These are phyloP conservation scores for Labrus mixtus DNA, from an alignment of 2,113 vertebrate species.

Conservation along the genomic window DNA sequence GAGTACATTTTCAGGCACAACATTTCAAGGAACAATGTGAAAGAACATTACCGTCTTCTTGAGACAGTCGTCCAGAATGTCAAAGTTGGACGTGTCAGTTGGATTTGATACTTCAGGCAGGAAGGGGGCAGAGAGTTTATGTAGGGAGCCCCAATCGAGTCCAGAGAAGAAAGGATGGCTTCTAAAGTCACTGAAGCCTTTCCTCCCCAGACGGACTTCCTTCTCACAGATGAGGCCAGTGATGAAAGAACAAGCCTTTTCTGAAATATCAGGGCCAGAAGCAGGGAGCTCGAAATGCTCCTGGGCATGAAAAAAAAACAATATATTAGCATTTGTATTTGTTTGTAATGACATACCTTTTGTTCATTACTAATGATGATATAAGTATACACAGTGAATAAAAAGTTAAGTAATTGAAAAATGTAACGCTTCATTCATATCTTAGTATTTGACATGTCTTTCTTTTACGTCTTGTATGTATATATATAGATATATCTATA, in stretches of 20 bases:
- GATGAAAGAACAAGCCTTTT: slow-evolving; percentile 83
- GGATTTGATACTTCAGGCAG: slow-evolving; percentile 85
- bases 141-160: slow-evolving; percentile 85
- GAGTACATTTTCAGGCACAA: neutral
- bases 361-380: too few species aligned
- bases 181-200: slow-evolving; percentile 84
- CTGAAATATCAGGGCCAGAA: slow-evolving; percentile 75
- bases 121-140: slow-evolving; percentile 83
- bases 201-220: slow-evolving; percentile 82
- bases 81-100: slow-evolving; percentile 91
- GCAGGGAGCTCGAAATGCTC: slow-evolving; percentile 87
- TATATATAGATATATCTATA: too few species aligned
- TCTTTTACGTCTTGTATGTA: too few species aligned
- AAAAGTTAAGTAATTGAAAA: too few species aligned
- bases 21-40: neutral
- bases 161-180: slow-evolving; percentile 86
- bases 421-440: too few species aligned
- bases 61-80: slow-evolving; percentile 88
- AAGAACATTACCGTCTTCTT: slow-evolving; percentile 84
- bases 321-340: too few species aligned
- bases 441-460: too few species aligned
- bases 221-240: slow-evolving; percentile 84
- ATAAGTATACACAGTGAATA: too few species aligned
- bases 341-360: too few species aligned
- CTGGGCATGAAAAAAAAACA: slow-evolving; percentile 59